Evolutionary conservation across 2,113 vertebrate species (phyloP), one percentile per base, ranked within the genome.

Genomic region (Cebidichthys violaceus): DNA sequence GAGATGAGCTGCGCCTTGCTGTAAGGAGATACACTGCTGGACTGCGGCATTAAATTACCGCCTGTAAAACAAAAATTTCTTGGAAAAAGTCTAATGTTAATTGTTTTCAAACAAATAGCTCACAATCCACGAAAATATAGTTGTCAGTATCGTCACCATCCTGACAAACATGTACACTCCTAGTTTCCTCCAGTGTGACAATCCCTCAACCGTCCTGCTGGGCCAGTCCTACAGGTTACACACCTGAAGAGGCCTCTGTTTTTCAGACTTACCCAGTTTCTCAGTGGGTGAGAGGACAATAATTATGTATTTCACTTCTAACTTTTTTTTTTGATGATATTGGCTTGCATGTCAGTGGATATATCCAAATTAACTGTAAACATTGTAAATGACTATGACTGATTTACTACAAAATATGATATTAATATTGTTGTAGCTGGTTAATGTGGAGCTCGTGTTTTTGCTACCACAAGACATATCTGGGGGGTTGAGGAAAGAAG

Each of bases 161-260:
- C 18, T 35, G 45, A 64, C 45, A 67, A 61, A 82, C 35, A 1
- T 15, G 20, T 24, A 67, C 89, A 88, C 86, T 89, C 82, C 81
- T 61, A 67, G 65, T 89, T 86, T 87, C 76, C 65, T 55, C 43
- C 22, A 47, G n/a, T n/a, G 18, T 59, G 54, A 18, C 4, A 82
- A 57, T 18, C 27, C 52, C 22, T 54, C 72, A 75, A 22, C 27
- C 73, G 70, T 77, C 89, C 75, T 65, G 91, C 79, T 45, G 27
- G 68, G 75, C 92, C 86, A 75, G 93, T 93, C 85, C 18, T 76
- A 57, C 92, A 79, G 61, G 92, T 93, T 88, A 52, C 79, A 66
- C 70, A 41, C 37, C 18, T 35, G 15, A 15, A 55, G 62, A 74
- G 6, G 33, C 22, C 9, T 22, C 3, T 65, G 39, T 18, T 55